These are phyloP conservation scores for Sciaenops ocellatus DNA, from an alignment of 2,797 vertebrate species.

Conservation along the genomic window DNA sequence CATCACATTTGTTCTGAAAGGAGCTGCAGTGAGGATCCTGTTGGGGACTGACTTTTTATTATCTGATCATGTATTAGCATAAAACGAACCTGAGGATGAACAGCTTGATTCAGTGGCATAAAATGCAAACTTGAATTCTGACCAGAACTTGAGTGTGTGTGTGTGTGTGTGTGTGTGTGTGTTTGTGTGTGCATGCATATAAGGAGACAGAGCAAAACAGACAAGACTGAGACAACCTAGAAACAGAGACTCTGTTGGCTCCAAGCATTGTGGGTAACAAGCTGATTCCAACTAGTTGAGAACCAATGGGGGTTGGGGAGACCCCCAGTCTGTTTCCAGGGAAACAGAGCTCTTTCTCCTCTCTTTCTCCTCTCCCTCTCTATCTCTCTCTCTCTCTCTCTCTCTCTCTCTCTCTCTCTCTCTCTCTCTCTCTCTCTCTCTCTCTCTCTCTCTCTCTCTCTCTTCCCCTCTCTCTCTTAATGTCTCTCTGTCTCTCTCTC, in stretches of 20 bases:
- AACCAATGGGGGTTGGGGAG: constrained; percentile 80
- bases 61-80: constrained; percentile 25
- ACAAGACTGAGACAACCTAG: constrained; percentile 69
- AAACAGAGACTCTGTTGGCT: constrained; percentile 69
- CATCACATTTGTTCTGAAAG: constrained; percentile 10
- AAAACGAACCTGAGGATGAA: constrained; percentile 12
- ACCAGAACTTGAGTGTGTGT: neutral
- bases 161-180: neutral
- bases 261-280: constrained; percentile 73
- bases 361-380: constrained; percentile 25
- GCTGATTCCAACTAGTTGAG: constrained; percentile 78
- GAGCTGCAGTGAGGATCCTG: neutral
- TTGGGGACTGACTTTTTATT: neutral
- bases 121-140: constrained; percentile 36
- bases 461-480: constrained; percentile 37
- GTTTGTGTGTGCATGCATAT: neutral
- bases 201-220: constrained; percentile 22
- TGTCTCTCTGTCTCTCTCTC: constrained; percentile 55
- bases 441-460: constrained; percentile 39
- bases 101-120: neutral
- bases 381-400: constrained; percentile 30
- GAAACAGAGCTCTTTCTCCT: constrained; percentile 80
- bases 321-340: constrained; percentile 85
- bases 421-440: constrained; percentile 46
- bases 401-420: constrained; percentile 42